phyloP scores from a whole-genome alignment of 1,140 invertebrate genomes.

The Leguminivora glycinivorella region DNA sequence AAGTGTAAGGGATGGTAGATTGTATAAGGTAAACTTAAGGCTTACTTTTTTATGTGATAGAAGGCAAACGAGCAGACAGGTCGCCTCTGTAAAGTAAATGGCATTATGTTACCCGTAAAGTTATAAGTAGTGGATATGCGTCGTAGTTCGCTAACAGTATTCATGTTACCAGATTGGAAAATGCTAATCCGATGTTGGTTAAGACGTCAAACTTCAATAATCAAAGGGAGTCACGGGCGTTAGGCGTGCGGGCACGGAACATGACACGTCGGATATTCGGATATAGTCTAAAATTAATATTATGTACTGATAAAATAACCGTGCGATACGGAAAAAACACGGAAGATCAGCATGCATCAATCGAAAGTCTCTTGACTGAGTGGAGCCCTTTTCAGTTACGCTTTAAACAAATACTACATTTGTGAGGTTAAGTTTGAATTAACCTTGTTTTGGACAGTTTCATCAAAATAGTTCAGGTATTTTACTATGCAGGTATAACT shows the following conservation, averaged over 20 bases:
- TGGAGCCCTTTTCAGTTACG: no score
- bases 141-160: slow-evolving; percentile 31
- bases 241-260: slow-evolving; percentile 23
- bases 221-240: slow-evolving; percentile 49
- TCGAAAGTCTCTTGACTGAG: no score
- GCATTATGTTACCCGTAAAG: no score
- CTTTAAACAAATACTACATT: no score
- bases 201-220: slow-evolving; percentile 72
- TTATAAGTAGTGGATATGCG: not conserved
- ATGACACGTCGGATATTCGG: not conserved
- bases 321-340: not conserved
- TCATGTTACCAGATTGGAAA: slow-evolving; percentile 60
- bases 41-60: no score
- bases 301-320: not conserved
- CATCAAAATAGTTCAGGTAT: no score
- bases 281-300: not conserved
- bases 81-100: no score
- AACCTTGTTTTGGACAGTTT: no score
- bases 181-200: slow-evolving; percentile 58
- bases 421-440: no score
- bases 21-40: not conserved
- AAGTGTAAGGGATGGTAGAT: not conserved
- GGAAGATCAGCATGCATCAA: not conserved
- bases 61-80: no score
- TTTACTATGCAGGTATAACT: no score